These are phyloP conservation scores for Hipposideros armiger DNA, from an alignment of 2,113 vertebrate genomes.

Conservation along the genomic window DNA sequence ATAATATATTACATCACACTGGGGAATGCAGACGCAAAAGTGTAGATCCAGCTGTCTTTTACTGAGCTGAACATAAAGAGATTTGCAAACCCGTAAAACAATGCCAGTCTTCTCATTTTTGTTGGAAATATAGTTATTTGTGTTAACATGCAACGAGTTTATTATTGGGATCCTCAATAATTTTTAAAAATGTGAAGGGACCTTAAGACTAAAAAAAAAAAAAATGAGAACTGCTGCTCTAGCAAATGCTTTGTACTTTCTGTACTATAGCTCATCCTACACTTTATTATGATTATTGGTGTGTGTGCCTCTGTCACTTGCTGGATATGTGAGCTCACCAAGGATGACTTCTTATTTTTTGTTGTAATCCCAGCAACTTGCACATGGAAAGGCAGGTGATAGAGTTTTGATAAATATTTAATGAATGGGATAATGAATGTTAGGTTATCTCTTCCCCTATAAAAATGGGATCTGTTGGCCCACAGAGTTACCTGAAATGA, in stretches of 20 bases:
- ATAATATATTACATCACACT: background rate
- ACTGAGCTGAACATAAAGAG: background rate
- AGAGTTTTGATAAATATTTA: background rate
- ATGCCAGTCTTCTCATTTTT: background rate
- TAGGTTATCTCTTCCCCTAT: background rate
- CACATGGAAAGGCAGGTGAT: background rate
- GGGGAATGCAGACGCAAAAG: background rate
- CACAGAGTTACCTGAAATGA: background rate
- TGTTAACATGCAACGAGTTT: background rate
- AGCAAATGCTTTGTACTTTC: background rate
- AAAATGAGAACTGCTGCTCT: background rate
- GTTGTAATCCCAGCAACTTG: background rate
- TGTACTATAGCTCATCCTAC: background rate
- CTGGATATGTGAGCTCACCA: background rate
- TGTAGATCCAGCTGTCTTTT: background rate
- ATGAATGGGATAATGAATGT: background rate
- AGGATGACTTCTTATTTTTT: background rate
- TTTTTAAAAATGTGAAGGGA: conserved; percentile 29
- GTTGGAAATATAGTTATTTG: background rate
- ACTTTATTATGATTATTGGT: background rate
- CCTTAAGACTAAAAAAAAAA: background rate
- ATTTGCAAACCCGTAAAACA: background rate
- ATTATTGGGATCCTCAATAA: background rate
- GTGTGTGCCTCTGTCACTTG: background rate
- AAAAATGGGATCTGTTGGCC: background rate